Evolutionary conservation across 2,797 vertebrate genomes (phyloP).

Genomic region (Scyliorhinus canicula): DNA sequence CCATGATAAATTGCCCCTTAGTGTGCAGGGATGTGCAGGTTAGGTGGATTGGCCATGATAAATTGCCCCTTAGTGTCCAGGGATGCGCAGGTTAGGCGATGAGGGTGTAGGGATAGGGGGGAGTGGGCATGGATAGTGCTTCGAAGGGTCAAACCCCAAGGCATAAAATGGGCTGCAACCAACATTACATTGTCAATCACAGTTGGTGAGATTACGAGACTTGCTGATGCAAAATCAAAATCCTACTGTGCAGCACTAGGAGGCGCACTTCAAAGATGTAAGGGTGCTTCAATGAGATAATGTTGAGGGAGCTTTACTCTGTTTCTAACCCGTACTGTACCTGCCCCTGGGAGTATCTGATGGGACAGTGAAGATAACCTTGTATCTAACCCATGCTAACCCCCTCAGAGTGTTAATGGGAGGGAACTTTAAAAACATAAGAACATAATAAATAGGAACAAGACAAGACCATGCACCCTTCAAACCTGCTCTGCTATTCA

Average conservation of each 20-base stretch:
- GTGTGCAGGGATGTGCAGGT: too few species aligned
- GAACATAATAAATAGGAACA: not conserved
- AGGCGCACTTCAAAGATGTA: not conserved
- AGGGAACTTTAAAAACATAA: not conserved
- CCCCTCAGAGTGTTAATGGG: not conserved
- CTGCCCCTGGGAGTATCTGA: not conserved
- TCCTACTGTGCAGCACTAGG: not conserved
- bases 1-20: too few species aligned
- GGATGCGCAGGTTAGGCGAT: too few species aligned
- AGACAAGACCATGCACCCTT: not conserved
- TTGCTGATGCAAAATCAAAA: not conserved
- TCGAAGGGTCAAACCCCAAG: too few species aligned
- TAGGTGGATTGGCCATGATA: too few species aligned
- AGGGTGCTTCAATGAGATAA: not conserved
- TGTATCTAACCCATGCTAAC: not conserved
- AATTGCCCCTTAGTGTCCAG: too few species aligned
- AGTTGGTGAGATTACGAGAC: not conserved
- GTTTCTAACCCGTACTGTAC: not conserved
- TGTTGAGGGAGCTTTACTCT: not conserved
- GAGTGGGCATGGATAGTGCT: too few species aligned
- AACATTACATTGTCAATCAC: not conserved
- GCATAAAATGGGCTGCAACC: not conserved
- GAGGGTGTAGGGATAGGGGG: too few species aligned
- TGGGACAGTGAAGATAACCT: not conserved
- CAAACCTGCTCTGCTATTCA: not conserved